These are phyloP conservation scores for Cinclus mexicanus DNA, from an alignment of 2,113 vertebrate species.

Conservation along the genomic window DNA sequence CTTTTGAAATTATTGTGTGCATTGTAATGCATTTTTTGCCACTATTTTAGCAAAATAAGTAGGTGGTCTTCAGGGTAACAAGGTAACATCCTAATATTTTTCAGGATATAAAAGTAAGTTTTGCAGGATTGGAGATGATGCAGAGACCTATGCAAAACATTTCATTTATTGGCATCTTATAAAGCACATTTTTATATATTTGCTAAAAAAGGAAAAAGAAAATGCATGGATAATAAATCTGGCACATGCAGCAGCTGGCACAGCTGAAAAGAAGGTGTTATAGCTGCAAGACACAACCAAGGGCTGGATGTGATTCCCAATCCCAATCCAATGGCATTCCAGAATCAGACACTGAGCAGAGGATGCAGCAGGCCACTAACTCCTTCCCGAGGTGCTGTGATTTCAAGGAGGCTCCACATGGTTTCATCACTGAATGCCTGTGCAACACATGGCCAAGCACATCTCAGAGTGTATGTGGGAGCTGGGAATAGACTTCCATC, in stretches of 20 bases:
- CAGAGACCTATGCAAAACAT: neutral
- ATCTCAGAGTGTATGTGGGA: neutral
- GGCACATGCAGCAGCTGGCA: neutral
- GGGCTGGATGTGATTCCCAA: neutral
- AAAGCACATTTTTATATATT: neutral
- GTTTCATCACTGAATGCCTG: neutral
- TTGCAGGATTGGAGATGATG: neutral
- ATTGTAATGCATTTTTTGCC: neutral
- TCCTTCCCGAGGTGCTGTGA: neutral
- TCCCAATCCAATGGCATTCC: neutral
- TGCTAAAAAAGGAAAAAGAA: neutral
- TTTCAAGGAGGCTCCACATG: neutral
- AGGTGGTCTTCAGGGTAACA: neutral
- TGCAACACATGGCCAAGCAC: neutral
- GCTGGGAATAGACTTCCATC: neutral
- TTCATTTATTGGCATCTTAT: neutral
- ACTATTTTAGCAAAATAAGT: neutral
- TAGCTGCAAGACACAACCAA: neutral
- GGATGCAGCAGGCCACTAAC: neutral
- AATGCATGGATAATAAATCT: neutral
- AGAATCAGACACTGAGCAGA: neutral
- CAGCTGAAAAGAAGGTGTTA: neutral
- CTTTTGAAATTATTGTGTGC: neutral
- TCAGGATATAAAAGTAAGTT: neutral
- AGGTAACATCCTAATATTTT: neutral